Percentiles rank a stretch among this genome's conserved stretches.
Conservation (phyloP, 2,888 invertebrate species). For the Idaea biselata region DNA sequence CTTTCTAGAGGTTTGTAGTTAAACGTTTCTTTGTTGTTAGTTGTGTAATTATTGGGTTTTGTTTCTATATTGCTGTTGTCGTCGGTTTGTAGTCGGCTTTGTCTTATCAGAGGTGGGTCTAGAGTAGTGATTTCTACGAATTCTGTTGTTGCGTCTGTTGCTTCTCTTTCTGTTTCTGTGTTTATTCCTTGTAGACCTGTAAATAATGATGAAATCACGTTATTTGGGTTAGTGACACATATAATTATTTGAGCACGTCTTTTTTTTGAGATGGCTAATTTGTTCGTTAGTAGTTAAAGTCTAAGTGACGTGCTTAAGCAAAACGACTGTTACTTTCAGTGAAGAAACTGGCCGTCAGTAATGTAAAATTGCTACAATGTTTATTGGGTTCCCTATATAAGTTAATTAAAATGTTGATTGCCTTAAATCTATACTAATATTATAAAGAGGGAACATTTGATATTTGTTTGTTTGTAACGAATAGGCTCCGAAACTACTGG, state of each 20-base stretch:
- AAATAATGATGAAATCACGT: constrained; percentile 21
- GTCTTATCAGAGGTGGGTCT: constrained; percentile 33
- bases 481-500: no score
- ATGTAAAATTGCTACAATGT: no score
- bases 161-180: constrained; percentile 35
- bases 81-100: constrained; percentile 23
- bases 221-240: not conserved
- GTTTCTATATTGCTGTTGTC: constrained; percentile 27
- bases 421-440: no score
- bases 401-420: not conserved
- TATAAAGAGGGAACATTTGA: no score
- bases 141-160: constrained; percentile 16
- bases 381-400: no score
- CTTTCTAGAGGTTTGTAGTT: constrained; percentile 50
- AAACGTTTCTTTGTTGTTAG: constrained; percentile 25
- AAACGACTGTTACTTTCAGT: no score
- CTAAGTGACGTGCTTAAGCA: no score
- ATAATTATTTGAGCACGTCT: no score
- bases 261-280: no score
- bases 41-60: constrained; percentile 23
- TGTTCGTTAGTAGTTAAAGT: no score
- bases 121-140: constrained; percentile 23
- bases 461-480: no score
- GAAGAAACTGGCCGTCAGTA: no score
- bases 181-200: constrained; percentile 53